Percentiles rank a stretch among this genome's conserved stretches.
Conservation (phyloP, 35 echinoderm and acorn worm genomes). For the Amphiura filiformis region DNA sequence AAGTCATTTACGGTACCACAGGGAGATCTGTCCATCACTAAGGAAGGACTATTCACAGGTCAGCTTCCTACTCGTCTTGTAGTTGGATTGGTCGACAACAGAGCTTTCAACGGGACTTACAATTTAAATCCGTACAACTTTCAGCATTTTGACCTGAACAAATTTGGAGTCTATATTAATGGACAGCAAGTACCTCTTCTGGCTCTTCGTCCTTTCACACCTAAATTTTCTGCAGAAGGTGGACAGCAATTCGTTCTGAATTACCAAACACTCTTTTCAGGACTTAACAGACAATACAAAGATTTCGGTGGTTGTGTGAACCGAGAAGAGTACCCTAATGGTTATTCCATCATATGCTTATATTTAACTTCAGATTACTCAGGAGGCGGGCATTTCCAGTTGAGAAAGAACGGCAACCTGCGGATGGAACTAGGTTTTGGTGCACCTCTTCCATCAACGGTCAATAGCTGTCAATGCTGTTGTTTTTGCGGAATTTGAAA, state of each 20-base stretch:
- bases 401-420: constrained; percentile 42
- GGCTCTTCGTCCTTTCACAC: not conserved
- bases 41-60: not conserved
- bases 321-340: constrained; percentile 41
- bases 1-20: not conserved
- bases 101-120: constrained; percentile 1
- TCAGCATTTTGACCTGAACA: not conserved
- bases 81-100: constrained; percentile 1
- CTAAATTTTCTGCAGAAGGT: not conserved
- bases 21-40: not conserved
- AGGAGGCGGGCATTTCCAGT: constrained; percentile 19
- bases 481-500: constrained; percentile 32
- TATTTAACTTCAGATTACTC: constrained; percentile 55
- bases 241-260: not conserved
- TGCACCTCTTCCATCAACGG: not conserved
- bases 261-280: constrained; percentile 63
- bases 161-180: not conserved
- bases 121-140: not conserved
- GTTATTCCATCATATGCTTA: constrained; percentile 55
- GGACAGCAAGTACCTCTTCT: not conserved
- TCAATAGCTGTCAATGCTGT: constrained; percentile 24
- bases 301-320: constrained; percentile 33
- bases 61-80: not conserved
- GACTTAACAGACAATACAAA: constrained; percentile 44
- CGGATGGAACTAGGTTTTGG: constrained; percentile 39